Percentiles rank a stretch among this genome's conserved stretches.
phyloP scores from a whole-genome alignment of 2,888 invertebrate species.

The Oegoconia quadripuncta region DNA sequence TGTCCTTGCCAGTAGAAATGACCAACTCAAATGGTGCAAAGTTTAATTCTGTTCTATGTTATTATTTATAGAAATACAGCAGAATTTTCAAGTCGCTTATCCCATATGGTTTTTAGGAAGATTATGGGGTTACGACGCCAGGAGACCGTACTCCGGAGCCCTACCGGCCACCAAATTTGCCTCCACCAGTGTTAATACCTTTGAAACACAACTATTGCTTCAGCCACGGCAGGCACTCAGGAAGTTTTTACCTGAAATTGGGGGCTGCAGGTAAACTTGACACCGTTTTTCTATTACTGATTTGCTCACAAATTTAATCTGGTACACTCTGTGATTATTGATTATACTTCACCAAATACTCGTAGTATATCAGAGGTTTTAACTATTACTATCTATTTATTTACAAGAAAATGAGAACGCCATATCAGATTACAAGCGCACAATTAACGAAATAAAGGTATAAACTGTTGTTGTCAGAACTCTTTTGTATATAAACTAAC shows the following conservation, averaged over 20 bases:
- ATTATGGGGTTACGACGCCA: constrained; percentile 19
- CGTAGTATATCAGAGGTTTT: too few relatives aligned
- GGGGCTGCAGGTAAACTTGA: constrained; percentile 86
- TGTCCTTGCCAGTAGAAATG: too few relatives aligned
- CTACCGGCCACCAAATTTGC: constrained; percentile 33
- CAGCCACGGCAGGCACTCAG: constrained; percentile 83
- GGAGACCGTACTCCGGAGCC: constrained; percentile 47
- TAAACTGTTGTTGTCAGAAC: too few relatives aligned
- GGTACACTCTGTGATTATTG: too few relatives aligned
- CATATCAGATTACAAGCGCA: too few relatives aligned
- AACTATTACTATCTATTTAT: too few relatives aligned
- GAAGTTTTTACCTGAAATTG: constrained; percentile 85
- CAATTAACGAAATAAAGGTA: too few relatives aligned
- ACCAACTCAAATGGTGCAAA: too few relatives aligned
- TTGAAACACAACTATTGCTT: constrained; percentile 81
- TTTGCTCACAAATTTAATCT: not conserved
- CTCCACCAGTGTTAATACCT: constrained; percentile 61
- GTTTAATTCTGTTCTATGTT: constrained; percentile 7
- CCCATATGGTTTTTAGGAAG: constrained; percentile 22
- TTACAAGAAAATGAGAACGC: too few relatives aligned
- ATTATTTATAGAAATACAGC: not conserved
- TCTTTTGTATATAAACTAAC: too few relatives aligned
- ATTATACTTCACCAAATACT: too few relatives aligned
- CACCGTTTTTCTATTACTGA: constrained; percentile 4
- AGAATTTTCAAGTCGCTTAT: not conserved